These are phyloP conservation scores for Chaetodon trifascialis DNA, from an alignment of 2,113 vertebrate genomes.

Conservation along the genomic window DNA sequence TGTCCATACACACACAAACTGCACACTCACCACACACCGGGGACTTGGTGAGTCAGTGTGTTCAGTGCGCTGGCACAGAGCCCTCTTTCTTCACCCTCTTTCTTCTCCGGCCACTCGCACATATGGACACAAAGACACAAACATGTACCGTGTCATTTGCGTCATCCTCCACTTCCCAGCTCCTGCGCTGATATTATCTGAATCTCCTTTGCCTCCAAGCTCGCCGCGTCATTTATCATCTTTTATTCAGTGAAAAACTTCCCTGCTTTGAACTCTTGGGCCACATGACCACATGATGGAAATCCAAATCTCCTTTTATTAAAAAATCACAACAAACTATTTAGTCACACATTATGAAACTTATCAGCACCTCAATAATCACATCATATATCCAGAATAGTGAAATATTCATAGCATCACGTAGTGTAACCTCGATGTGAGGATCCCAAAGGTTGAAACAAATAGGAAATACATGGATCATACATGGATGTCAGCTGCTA, in stretches of 20 bases:
- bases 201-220: constrained; percentile 2
- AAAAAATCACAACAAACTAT: not conserved
- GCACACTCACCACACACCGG: not conserved
- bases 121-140: not conserved
- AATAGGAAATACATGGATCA: not conserved
- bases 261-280: not conserved
- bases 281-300: not conserved
- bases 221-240: constrained; percentile 34
- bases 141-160: constrained; percentile 7
- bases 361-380: not conserved
- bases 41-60: constrained; percentile 30
- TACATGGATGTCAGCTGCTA: not conserved
- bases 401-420: not conserved
- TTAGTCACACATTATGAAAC: not conserved
- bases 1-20: not conserved
- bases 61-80: not conserved
- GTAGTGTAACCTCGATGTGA: not conserved
- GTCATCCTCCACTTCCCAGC: constrained; percentile 52
- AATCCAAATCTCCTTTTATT: not conserved
- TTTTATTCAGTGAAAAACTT: constrained; percentile 6
- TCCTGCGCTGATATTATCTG: not conserved
- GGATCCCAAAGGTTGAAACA: not conserved
- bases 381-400: not conserved
- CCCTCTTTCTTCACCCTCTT: not conserved
- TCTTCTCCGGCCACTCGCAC: constrained; percentile 8